A percentile compares a stretch with the other conserved stretches of the same genome.
phyloP scores from a whole-genome alignment of 2,888 invertebrate genomes.

The Agriopis aurantiaria region DNA sequence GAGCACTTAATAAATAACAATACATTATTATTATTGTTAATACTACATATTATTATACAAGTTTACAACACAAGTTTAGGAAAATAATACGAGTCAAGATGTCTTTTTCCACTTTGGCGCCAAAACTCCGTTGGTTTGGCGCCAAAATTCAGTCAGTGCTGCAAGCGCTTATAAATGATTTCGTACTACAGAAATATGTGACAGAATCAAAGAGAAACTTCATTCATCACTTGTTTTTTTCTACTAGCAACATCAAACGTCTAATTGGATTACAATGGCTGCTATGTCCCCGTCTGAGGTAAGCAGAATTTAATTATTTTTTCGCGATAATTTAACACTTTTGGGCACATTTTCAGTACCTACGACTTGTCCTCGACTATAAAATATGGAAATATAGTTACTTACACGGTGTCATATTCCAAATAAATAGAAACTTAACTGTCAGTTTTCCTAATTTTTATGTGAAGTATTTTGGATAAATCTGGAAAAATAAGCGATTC shows the following conservation, averaged over 20 bases:
- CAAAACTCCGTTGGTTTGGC: too few species aligned
- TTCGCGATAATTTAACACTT: constrained; percentile 25
- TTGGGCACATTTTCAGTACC: not conserved
- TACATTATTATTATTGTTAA: too few species aligned
- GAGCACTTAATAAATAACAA: too few species aligned
- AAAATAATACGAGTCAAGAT: too few species aligned
- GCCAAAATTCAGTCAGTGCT: too few species aligned
- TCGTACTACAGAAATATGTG: too few species aligned
- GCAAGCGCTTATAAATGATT: too few species aligned
- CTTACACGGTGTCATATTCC: not conserved
- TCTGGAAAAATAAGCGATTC: constrained; percentile 3
- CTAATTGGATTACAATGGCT: constrained; percentile 89
- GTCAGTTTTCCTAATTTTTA: constrained; percentile 51
- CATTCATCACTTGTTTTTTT: constrained; percentile 39
- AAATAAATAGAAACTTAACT: constrained; percentile 20
- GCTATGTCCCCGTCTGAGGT: constrained; percentile 92
- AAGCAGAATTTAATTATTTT: constrained; percentile 78
- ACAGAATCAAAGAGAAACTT: too few species aligned
- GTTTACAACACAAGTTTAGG: too few species aligned
- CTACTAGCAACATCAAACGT: constrained; percentile 71
- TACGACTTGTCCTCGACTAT: not conserved
- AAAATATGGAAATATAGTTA: not conserved
- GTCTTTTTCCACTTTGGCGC: too few species aligned
- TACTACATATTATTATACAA: too few species aligned
- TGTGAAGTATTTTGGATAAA: constrained; percentile 42